Evolutionary conservation across 2,797 vertebrate genomes (phyloP), one percentile per base, ranked within the genome.

Genomic region (Diceros bicornis): DNA sequence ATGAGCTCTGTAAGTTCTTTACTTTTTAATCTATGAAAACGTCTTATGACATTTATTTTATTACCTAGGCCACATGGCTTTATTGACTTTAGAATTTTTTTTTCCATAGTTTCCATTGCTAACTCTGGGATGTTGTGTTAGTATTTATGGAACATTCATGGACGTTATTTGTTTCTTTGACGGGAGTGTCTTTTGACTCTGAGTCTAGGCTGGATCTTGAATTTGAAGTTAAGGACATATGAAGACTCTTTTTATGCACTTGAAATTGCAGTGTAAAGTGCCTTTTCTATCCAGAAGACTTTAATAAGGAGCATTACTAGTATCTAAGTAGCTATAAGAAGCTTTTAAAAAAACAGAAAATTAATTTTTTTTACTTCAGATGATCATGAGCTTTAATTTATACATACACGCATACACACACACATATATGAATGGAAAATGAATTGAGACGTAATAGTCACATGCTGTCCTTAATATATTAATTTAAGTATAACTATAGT

Each of bases 11-110:
- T 62, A 62, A 72, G 21, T 83, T 84, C 71, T 82, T 97, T 89
- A 69, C 37, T 92, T 93, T 89, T 66, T 62, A 78, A 90, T 78
- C 66, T 82, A 41, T 89, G 74, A 55, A 97, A 81, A 66, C 82
- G 32, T 61, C 82, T 91, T 74, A 32, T 8, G 61, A 79, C 32
- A 23, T 59, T 91, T 69, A 29, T 50, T 79, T 94, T 68, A 78
- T 86, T 79, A 62, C 55, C 16, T 52, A 71, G 17, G 32, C n/a
- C 82, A 29, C 7, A 7, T 74, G 86, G 41, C 61, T 88, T 93
- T 72, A 62, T 23, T 83, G 77, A 90, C 92, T 93, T 91, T 37
- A 69, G 72, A 32, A 52, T 34, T 41, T 64, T 94, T 94, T 86
- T 72, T 90, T 61, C 21, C 32, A 1, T 52, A 50, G 13, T 82